Conservation (phyloP, 2,797 vertebrate genomes). For the Melopsittacus undulatus region DNA sequence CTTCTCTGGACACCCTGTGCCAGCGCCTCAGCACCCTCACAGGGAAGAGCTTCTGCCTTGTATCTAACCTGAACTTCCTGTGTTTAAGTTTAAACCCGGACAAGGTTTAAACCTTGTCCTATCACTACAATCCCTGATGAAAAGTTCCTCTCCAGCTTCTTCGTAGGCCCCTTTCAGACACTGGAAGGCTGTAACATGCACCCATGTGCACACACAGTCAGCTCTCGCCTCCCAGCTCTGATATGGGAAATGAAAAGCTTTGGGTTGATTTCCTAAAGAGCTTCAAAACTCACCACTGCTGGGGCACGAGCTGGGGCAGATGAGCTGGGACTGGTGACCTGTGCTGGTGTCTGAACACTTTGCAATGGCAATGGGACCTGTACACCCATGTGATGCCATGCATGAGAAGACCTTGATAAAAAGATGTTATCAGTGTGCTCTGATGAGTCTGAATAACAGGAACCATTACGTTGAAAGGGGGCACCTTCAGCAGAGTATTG, state of each 20-base stretch:
- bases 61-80: neutral
- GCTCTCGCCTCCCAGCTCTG: accelerated
- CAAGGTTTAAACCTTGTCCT: neutral
- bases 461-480: accelerated
- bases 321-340: neutral
- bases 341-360: accelerated
- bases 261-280: neutral
- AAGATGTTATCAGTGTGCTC: neutral
- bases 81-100: neutral
- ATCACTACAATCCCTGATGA: neutral
- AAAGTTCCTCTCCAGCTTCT: neutral
- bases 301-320: neutral
- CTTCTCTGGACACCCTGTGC: neutral
- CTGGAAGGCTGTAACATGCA: neutral
- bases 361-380: neutral
- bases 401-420: neutral
- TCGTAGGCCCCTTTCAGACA: neutral
- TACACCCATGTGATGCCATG: neutral
- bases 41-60: neutral
- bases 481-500: neutral
- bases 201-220: accelerated
- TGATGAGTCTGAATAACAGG: neutral
- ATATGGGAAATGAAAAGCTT: neutral
- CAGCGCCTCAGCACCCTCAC: neutral
- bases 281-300: neutral